A percentile compares a stretch with the other conserved stretches of the same genome.
Evolutionary conservation across 2,113 vertebrate species (phyloP).

Genomic region (Tragelaphus scriptus): DNA sequence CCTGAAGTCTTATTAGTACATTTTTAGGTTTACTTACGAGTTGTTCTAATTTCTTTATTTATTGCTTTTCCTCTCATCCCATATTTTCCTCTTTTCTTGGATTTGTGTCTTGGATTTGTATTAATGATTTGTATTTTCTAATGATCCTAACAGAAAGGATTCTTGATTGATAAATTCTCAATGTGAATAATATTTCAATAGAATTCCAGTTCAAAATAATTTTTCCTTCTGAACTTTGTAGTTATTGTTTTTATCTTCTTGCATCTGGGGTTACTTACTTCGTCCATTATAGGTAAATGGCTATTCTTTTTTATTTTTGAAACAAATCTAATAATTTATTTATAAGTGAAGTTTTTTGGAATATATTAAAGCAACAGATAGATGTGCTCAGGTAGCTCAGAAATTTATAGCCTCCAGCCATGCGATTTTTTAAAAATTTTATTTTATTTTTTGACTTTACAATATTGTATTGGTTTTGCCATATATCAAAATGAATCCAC

Average conservation of each 20-base stretch:
- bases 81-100: neutral
- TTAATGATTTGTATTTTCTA: neutral
- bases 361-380: neutral
- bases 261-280: neutral
- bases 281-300: neutral
- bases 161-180: neutral
- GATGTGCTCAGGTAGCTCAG: neutral
- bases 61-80: neutral
- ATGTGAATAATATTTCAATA: neutral
- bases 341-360: neutral
- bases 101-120: neutral
- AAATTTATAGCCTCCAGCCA: neutral
- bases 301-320: neutral
- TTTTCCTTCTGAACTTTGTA: neutral
- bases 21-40: neutral
- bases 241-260: neutral
- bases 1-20: neutral
- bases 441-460: no score
- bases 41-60: neutral
- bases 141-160: neutral
- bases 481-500: no score
- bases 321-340: neutral
- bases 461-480: no score
- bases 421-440: neutral
- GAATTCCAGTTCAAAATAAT: neutral